These are phyloP conservation scores for Silurus meridionalis DNA, from an alignment of 2,113 vertebrate genomes.

Conservation along the genomic window DNA sequence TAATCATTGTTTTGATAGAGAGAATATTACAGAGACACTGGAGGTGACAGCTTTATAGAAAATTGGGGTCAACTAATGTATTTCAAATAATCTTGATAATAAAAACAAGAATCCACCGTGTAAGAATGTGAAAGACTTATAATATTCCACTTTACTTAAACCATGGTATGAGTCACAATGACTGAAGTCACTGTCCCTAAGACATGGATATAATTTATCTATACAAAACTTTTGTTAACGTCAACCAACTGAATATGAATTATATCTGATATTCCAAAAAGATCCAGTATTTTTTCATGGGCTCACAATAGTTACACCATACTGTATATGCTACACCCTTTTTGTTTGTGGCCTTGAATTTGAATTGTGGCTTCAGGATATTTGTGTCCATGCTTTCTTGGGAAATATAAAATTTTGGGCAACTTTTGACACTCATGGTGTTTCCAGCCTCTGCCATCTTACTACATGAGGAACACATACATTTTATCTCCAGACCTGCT, in stretches of 20 bases:
- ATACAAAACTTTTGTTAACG: not conserved
- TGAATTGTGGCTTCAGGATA: not conserved
- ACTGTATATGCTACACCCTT: not conserved
- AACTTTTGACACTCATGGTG: no score
- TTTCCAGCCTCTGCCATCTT: no score
- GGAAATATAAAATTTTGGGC: slow-evolving; percentile 8
- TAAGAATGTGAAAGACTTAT: not conserved
- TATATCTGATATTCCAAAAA: not conserved
- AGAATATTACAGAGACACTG: not conserved
- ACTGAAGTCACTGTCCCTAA: not conserved
- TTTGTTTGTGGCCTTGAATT: not conserved
- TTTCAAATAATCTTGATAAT: not conserved
- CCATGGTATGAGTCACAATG: not conserved
- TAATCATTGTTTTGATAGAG: not conserved
- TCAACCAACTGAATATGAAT: not conserved
- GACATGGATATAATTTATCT: not conserved
- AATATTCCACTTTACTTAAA: slow-evolving; percentile 1
- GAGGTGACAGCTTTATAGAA: not conserved
- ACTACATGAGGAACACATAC: no score
- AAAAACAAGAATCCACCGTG: not conserved
- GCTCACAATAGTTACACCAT: not conserved
- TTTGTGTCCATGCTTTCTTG: not conserved
- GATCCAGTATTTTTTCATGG: not conserved
- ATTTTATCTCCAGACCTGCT: no score
- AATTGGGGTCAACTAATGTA: not conserved